Evolutionary conservation across 2,888 invertebrate species (phyloP).

Genomic region (Drosophila multiciliata): DNA sequence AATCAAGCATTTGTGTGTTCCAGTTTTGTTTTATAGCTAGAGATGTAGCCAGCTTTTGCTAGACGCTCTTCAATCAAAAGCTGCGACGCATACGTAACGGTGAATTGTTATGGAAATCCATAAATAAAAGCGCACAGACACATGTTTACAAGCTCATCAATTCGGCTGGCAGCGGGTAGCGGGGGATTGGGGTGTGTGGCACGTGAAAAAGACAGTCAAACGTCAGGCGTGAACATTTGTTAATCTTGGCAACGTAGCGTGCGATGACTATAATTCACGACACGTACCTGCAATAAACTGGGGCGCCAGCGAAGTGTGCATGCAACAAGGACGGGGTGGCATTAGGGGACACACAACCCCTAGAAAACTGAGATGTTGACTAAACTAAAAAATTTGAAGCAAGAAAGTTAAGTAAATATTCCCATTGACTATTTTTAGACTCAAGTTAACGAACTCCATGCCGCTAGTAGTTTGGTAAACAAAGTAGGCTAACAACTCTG

Average conservation of each 20-base stretch:
- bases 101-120: constrained; percentile 78
- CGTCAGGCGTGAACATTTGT: constrained; percentile 72
- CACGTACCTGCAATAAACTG: constrained; percentile 76
- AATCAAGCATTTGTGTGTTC: constrained; percentile 46
- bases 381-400: constrained; percentile 20
- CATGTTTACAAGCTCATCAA: constrained; percentile 79
- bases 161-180: constrained; percentile 47
- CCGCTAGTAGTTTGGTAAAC: not conserved
- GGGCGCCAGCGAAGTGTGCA: constrained; percentile 27
- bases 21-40: constrained; percentile 25
- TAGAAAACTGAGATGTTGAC: constrained; percentile 3
- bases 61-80: constrained; percentile 73
- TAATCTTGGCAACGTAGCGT: constrained; percentile 61
- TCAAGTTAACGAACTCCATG: not conserved
- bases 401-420: not conserved
- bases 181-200: not conserved
- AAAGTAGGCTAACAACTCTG: not conserved
- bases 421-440: not conserved
- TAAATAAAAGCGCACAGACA: constrained; percentile 75
- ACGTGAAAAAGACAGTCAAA: constrained; percentile 44
- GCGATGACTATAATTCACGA: constrained; percentile 74
- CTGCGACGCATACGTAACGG: constrained; percentile 70
- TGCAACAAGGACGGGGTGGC: not conserved
- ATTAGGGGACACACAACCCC: not conserved
- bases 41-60: constrained; percentile 32